These are phyloP conservation scores for Melanostoma scalare DNA, from an alignment of 2,888 invertebrate genomes.

Conservation along the genomic window DNA sequence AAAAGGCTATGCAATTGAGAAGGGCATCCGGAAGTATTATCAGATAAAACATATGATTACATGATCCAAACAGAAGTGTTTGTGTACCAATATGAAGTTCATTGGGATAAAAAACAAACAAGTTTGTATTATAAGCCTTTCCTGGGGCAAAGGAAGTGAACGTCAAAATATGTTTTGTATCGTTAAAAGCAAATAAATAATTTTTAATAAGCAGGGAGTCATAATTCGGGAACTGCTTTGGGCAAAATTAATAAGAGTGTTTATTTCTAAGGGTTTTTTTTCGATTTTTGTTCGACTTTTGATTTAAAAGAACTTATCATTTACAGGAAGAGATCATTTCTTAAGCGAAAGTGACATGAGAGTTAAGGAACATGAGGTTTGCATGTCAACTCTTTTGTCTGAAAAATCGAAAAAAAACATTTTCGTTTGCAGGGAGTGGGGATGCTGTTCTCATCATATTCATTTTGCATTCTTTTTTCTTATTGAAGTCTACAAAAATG, in stretches of 20 bases:
- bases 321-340: too few relatives aligned
- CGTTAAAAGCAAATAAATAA: background rate
- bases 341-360: too few relatives aligned
- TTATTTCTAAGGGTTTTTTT: too few relatives aligned
- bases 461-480: too few relatives aligned
- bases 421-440: too few relatives aligned
- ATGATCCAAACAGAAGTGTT: conserved; percentile 35
- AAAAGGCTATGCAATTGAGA: conserved; percentile 49
- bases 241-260: too few relatives aligned
- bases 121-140: background rate
- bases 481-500: too few relatives aligned
- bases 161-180: conserved; percentile 15
- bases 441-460: too few relatives aligned
- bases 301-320: too few relatives aligned
- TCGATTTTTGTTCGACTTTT: too few relatives aligned
- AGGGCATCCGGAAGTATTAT: conserved; percentile 68
- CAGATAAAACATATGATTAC: conserved; percentile 60
- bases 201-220: background rate
- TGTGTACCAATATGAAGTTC: conserved; percentile 3
- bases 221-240: too few relatives aligned
- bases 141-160: background rate
- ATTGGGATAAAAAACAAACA: background rate
- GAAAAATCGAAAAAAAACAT: too few relatives aligned
- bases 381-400: conserved; percentile 18
- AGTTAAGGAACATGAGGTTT: background rate